phyloP scores from a whole-genome alignment of 2,888 invertebrate genomes.

The Cataglyphis altisquamis region DNA sequence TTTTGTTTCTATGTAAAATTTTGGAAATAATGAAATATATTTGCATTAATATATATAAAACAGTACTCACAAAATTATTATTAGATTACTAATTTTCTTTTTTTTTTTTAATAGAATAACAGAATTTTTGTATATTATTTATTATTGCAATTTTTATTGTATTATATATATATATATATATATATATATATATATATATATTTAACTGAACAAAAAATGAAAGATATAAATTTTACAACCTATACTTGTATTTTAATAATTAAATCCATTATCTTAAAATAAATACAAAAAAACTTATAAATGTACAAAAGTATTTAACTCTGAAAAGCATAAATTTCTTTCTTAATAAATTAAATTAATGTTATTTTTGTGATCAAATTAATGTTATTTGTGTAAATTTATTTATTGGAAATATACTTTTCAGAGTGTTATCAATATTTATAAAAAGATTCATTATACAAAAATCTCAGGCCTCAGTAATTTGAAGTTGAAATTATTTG shows the following conservation, averaged over 20 bases:
- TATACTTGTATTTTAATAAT: background rate
- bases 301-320: background rate
- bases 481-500: background rate
- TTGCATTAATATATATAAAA: background rate
- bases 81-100: background rate
- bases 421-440: conserved; percentile 14
- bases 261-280: background rate
- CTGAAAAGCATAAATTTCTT: background rate
- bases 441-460: conserved; percentile 3
- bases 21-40: background rate
- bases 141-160: background rate
- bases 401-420: conserved; percentile 17
- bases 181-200: background rate
- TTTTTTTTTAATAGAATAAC: background rate
- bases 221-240: background rate
- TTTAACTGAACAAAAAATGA: background rate
- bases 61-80: background rate
- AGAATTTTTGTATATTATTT: background rate
- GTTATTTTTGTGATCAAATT: background rate
- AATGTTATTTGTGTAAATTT: background rate
- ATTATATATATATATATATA: background rate
- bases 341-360: conserved; percentile 6
- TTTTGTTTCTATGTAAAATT: too few species aligned
- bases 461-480: background rate
- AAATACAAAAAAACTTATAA: background rate